phyloP scores from a whole-genome alignment of 2,888 invertebrate genomes.

The Chrysolina oricalcia region DNA sequence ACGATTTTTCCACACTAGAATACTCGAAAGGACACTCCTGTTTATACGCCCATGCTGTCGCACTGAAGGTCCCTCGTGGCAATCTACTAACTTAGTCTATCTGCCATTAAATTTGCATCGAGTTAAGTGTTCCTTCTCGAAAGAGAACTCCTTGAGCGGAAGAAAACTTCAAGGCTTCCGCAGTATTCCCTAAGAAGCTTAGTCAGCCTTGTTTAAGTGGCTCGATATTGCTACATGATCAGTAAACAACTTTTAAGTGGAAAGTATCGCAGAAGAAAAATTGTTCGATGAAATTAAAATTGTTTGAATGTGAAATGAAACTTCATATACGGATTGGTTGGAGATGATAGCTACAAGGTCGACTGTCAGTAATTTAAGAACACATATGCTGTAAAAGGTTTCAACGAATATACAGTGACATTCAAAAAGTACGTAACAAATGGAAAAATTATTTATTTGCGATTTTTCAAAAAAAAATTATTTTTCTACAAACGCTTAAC shows the following conservation, averaged over 20 bases:
- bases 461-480: no score
- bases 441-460: no score
- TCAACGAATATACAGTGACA: no score
- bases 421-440: no score
- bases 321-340: background rate
- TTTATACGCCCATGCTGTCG: slow-evolving; percentile 7
- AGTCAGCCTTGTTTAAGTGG: slow-evolving; percentile 68
- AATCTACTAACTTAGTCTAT: slow-evolving; percentile 64
- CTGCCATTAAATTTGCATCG: slow-evolving; percentile 73
- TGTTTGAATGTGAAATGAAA: background rate
- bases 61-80: slow-evolving; percentile 57
- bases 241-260: slow-evolving; percentile 65
- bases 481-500: no score
- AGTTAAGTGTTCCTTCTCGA: slow-evolving; percentile 71
- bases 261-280: slow-evolving; percentile 37
- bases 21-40: background rate
- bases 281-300: background rate
- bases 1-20: no score
- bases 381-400: no score
- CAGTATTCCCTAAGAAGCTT: slow-evolving; percentile 72
- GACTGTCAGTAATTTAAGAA: no score
- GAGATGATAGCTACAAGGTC: no score
- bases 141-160: slow-evolving; percentile 62
- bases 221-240: slow-evolving; percentile 70
- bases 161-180: slow-evolving; percentile 58